phyloP scores from a whole-genome alignment of 1,140 invertebrate species.

The Metopolophium dirhodum region DNA sequence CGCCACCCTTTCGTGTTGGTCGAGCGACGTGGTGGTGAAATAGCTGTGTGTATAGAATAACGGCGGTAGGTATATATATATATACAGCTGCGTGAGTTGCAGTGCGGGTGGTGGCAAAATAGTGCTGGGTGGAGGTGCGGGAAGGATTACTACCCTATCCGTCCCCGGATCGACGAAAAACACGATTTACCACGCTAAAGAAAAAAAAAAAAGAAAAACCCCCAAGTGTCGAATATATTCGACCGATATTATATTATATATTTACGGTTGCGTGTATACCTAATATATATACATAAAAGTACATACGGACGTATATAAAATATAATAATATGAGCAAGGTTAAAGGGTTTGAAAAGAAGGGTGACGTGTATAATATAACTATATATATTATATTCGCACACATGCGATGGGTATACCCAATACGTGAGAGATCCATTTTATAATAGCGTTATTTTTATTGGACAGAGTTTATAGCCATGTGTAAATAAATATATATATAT shows the following conservation, averaged over 20 bases:
- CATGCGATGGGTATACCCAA: background rate
- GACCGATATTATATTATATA: slow-evolving; percentile 13
- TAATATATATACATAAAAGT: background rate
- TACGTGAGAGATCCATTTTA: slow-evolving; percentile 37
- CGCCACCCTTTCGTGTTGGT: background rate
- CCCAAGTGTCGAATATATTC: slow-evolving; percentile 4
- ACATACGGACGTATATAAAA: background rate
- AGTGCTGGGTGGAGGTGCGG: background rate
- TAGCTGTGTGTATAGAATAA: background rate
- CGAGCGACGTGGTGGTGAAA: background rate
- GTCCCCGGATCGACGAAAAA: background rate
- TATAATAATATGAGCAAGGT: background rate
- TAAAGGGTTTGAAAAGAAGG: slow-evolving; percentile 28
- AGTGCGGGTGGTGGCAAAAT: background rate
- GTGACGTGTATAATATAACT: background rate
- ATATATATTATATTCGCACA: background rate
- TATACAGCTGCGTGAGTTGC: background rate
- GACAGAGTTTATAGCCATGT: slow-evolving; percentile 1
- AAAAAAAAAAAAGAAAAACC: background rate
- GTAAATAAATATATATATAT: background rate
- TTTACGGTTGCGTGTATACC: background rate
- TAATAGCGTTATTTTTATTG: slow-evolving; percentile 41
- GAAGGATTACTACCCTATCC: too few relatives aligned
- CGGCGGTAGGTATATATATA: too few relatives aligned
- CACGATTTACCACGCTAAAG: slow-evolving; percentile 9